Evolutionary conservation across 2,888 invertebrate species (phyloP).

Genomic region (Pyralis farinalis): DNA sequence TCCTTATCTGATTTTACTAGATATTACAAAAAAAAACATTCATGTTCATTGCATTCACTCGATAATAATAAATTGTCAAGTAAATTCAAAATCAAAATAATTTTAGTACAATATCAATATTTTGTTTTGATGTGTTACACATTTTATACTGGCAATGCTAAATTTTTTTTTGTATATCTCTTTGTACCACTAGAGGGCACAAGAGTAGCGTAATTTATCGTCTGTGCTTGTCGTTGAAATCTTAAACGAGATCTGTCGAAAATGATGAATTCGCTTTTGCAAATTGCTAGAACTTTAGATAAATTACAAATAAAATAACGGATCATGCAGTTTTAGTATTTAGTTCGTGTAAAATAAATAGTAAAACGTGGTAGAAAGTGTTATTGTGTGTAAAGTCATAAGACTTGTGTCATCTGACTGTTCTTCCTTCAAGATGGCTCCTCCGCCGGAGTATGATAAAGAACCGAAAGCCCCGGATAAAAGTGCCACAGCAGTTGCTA

Average conservation of each 20-base stretch:
- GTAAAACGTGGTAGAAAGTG: slow-evolving; percentile 51
- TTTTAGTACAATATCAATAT: no score
- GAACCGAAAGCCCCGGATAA: slow-evolving; percentile 89
- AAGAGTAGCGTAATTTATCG: slow-evolving; percentile 12
- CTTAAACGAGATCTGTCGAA: slow-evolving; percentile 69
- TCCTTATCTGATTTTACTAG: no score
- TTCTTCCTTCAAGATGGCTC: slow-evolving; percentile 86
- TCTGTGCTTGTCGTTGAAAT: slow-evolving; percentile 59
- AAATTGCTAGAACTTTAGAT: slow-evolving; percentile 62
- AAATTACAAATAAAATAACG: slow-evolving; percentile 51
- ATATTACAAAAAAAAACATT: no score
- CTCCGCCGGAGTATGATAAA: slow-evolving; percentile 88
- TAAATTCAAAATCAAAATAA: no score
- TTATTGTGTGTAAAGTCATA: slow-evolving; percentile 73
- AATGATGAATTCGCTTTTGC: slow-evolving; percentile 67
- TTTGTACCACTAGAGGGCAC: slow-evolving; percentile 38
- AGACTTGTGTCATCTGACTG: slow-evolving; percentile 81
- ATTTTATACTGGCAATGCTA: no score
- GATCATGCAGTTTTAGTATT: slow-evolving; percentile 62
- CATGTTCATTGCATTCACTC: no score
- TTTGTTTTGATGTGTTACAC: no score
- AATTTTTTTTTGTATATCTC: no score
- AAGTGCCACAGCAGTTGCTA: slow-evolving; percentile 62
- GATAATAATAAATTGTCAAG: no score
- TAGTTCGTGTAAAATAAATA: slow-evolving; percentile 50